These are phyloP conservation scores for Pristionchus entomophagus DNA, from an alignment of 2,888 invertebrate species.

Conservation along the genomic window DNA sequence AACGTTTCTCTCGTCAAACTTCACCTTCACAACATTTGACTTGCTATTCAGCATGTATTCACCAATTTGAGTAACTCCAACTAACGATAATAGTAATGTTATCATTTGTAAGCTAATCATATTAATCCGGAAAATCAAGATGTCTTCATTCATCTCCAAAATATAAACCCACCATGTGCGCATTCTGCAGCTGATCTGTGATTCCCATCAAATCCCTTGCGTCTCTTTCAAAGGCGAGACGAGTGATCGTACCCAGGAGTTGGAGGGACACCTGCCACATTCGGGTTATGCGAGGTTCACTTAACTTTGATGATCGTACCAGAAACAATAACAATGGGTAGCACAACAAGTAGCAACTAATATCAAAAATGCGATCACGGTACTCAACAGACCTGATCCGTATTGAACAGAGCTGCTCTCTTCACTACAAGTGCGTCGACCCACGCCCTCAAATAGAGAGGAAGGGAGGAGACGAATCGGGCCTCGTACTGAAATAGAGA, in stretches of 20 bases:
- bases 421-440: constrained; percentile 54
- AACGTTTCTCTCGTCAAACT: neutral
- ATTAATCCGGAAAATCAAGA: too few species aligned
- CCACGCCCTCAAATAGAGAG: constrained; percentile 52
- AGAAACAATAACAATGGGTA: neutral
- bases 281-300: neutral
- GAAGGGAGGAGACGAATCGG: neutral
- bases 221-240: constrained; percentile 65
- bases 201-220: constrained; percentile 59
- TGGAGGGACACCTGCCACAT: constrained; percentile 57
- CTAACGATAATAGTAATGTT: too few species aligned
- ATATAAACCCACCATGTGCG: constrained; percentile 60
- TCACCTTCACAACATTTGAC: too few species aligned
- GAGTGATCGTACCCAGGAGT: constrained; percentile 64
- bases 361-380: constrained; percentile 52
- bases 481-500: constrained; percentile 21
- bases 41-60: too few species aligned
- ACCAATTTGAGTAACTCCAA: too few species aligned
- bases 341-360: neutral
- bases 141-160: too few species aligned
- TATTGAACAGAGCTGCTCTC: constrained; percentile 56
- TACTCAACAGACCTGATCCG: constrained; percentile 51
- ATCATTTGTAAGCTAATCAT: too few species aligned
- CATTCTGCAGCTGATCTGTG: constrained; percentile 56
- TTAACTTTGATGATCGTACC: neutral